Evolutionary conservation across 2,888 invertebrate species (phyloP).

Genomic region (Lamellibrachia columna): DNA sequence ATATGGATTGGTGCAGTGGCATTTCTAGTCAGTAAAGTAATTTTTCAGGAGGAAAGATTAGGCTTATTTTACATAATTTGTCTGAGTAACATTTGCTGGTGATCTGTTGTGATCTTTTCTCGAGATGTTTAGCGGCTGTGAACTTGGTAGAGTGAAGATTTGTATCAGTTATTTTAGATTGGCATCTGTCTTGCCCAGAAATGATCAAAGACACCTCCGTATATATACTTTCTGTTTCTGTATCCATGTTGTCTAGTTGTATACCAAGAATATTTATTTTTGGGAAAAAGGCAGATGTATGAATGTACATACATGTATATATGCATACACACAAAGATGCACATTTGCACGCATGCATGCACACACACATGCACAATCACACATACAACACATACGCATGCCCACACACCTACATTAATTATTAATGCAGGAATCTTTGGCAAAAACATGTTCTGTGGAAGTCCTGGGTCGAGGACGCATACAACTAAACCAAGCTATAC

Average conservation of each 20-base stretch:
- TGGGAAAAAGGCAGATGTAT: neutral
- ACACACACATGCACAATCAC: neutral
- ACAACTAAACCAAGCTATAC: neutral
- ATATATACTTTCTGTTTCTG: neutral
- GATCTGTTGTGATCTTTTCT: neutral
- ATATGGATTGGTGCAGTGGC: neutral
- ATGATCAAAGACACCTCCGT: neutral
- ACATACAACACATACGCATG: neutral
- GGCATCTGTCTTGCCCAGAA: neutral
- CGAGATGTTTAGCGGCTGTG: neutral
- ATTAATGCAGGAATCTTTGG: neutral
- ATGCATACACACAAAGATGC: neutral
- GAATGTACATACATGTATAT: neutral
- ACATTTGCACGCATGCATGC: neutral
- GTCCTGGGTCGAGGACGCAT: neutral
- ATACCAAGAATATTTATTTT: neutral
- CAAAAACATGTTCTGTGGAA: neutral
- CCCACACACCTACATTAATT: neutral
- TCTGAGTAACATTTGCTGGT: neutral
- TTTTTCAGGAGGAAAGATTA: neutral
- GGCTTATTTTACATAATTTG: neutral
- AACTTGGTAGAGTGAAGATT: neutral
- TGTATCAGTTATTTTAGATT: neutral
- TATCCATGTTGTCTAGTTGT: neutral
- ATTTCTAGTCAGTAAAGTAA: neutral